Conservation (phyloP, 2,888 invertebrate species). For the Mimumesa dahlbomi region DNA sequence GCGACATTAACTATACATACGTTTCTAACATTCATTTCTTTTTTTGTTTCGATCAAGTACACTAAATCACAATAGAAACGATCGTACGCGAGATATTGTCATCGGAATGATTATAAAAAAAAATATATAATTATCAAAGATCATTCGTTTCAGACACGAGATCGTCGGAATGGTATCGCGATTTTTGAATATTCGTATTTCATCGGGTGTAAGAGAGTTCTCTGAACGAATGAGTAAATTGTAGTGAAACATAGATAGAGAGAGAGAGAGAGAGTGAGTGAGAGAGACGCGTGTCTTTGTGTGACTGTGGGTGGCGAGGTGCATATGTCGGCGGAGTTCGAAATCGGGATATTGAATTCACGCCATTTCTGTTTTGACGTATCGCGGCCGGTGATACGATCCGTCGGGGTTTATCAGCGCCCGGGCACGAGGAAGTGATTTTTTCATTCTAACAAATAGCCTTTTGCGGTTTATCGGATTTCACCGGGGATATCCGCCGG, state of each 20-base stretch:
- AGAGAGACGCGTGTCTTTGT: constrained; percentile 44
- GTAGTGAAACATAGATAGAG: neutral
- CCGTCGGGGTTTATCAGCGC: constrained; percentile 66
- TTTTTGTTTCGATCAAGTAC: no score
- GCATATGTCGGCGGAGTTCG: constrained; percentile 62
- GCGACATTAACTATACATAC: no score
- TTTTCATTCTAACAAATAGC: constrained; percentile 78
- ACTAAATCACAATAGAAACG: no score
- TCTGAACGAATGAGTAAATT: constrained; percentile 4
- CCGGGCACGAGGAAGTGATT: constrained; percentile 74
- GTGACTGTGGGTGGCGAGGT: constrained; percentile 31
- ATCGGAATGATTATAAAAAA: no score
- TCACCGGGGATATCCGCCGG: constrained; percentile 65
- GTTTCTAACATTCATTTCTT: no score
- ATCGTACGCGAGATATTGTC: no score
- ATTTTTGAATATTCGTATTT: constrained; percentile 17
- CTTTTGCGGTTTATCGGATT: constrained; percentile 76
- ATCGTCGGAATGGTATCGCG: no score
- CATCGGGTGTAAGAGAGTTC: neutral
- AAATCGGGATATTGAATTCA: constrained; percentile 79
- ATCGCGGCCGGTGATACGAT: constrained; percentile 72
- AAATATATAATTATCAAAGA: no score
- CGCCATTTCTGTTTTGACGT: constrained; percentile 78
- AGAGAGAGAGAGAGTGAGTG: neutral
- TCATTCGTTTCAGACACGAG: no score